A percentile compares a stretch with the other conserved stretches of the same genome.
phyloP scores from a whole-genome alignment of 2,888 invertebrate species.

The Erebia ligea region DNA sequence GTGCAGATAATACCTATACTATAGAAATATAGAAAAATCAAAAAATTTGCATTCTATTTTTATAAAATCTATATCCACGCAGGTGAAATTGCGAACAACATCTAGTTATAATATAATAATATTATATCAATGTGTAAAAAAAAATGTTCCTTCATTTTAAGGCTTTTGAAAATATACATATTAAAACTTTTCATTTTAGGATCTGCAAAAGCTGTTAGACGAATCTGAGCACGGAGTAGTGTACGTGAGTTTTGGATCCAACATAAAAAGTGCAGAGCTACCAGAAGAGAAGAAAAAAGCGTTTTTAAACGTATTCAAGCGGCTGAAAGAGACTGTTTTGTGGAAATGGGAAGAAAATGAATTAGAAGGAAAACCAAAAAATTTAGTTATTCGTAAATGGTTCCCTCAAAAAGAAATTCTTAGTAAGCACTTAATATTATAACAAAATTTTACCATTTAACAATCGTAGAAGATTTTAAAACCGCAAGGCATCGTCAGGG shows the following conservation, averaged over 20 bases:
- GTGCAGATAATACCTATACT: too few species aligned
- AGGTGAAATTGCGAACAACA: too few species aligned
- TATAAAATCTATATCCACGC: too few species aligned
- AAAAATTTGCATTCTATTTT: too few species aligned
- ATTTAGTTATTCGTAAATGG: conserved; percentile 85
- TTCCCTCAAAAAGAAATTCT: conserved; percentile 87
- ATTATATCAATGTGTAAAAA: not conserved
- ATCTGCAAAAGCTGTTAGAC: conserved; percentile 79
- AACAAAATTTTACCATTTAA: not conserved
- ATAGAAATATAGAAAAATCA: too few species aligned
- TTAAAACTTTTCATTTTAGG: conserved; percentile 53
- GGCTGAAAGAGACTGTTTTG: conserved; percentile 84
- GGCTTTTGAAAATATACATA: too few species aligned
- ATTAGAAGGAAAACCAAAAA: conserved; percentile 77
- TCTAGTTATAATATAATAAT: too few species aligned
- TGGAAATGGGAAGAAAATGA: conserved; percentile 87
- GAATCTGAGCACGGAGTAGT: conserved; percentile 79
- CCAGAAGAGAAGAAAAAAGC: conserved; percentile 72
- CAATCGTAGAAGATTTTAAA: too few species aligned
- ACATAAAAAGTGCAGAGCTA: conserved; percentile 79
- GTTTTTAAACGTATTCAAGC: conserved; percentile 82
- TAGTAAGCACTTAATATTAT: conserved; percentile 57
- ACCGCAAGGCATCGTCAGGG: too few species aligned
- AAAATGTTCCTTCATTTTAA: conserved; percentile 2
- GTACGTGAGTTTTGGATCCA: conserved; percentile 84